A percentile compares a stretch with the other conserved stretches of the same genome.
These are phyloP conservation scores for Trichonephila clavata DNA, from an alignment of 1,140 invertebrate genomes.

Conservation along the genomic window DNA sequence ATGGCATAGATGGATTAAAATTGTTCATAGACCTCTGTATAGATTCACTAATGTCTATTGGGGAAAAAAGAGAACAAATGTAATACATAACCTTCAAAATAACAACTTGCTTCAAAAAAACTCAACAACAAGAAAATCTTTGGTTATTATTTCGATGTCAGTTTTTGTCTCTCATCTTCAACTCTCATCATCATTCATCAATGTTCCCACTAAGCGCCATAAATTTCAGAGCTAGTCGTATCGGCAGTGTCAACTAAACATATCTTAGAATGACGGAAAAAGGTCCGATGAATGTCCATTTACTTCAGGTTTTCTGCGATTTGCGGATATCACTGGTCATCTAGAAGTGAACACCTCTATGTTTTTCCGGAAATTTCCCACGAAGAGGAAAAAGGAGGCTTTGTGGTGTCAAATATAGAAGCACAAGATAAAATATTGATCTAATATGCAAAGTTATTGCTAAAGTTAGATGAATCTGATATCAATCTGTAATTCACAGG, in stretches of 20 bases:
- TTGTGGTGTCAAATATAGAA: neutral
- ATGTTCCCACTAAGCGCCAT: slow-evolving; percentile 30
- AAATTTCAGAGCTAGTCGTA: slow-evolving; percentile 37
- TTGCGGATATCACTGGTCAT: neutral
- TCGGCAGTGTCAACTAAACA: slow-evolving; percentile 61
- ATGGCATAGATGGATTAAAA: too few species aligned
- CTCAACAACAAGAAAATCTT: neutral
- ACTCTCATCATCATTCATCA: slow-evolving; percentile 30
- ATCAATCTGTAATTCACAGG: neutral
- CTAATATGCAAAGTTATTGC: neutral
- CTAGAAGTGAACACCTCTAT: neutral
- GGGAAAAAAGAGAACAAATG: neutral
- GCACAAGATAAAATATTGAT: neutral
- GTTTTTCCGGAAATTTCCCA: neutral
- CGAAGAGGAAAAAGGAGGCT: neutral
- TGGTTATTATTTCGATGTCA: slow-evolving; percentile 26
- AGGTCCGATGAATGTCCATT: neutral
- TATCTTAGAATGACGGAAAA: slow-evolving; percentile 49
- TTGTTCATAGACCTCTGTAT: too few species aligned
- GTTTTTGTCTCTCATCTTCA: slow-evolving; percentile 23
- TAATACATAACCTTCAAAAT: neutral
- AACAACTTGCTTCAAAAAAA: neutral
- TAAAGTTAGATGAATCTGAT: neutral
- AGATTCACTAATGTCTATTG: neutral
- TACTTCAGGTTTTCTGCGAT: neutral